Evolutionary conservation across 2,113 vertebrate species (phyloP).

Genomic region (Rhodinocichla rosea): DNA sequence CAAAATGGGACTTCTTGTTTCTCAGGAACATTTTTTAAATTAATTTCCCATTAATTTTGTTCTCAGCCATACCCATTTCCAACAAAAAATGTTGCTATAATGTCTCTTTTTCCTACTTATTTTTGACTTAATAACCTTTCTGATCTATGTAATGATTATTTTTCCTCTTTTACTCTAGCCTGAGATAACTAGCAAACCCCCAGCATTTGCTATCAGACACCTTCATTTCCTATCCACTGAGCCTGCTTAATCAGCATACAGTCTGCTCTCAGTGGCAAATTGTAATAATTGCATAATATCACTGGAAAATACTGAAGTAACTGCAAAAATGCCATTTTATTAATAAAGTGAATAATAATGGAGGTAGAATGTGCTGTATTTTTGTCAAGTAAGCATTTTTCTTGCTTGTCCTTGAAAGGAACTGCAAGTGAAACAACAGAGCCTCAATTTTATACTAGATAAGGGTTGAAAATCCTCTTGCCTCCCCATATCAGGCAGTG

Average conservation of each 20-base stretch:
- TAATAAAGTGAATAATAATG: not conserved
- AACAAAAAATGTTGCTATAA: not conserved
- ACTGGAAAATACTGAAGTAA: not conserved
- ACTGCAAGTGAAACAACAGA: not conserved
- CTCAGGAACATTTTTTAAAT: not conserved
- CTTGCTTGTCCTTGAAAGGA: not conserved
- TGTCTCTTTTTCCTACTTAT: not conserved
- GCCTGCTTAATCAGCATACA: not conserved
- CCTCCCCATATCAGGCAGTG: not conserved
- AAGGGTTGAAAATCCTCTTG: not conserved
- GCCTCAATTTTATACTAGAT: not conserved
- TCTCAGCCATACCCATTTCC: not conserved
- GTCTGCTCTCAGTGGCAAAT: not conserved
- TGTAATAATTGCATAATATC: not conserved
- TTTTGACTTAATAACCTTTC: not conserved
- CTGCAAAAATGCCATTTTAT: not conserved
- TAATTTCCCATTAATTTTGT: not conserved
- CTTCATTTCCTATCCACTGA: not conserved
- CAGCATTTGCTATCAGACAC: not conserved
- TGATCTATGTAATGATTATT: not conserved
- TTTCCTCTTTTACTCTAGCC: not conserved
- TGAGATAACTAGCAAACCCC: not conserved
- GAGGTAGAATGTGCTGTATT: not conserved
- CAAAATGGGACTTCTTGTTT: not conserved
- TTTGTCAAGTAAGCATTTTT: not conserved